Evolutionary conservation across 2,888 invertebrate genomes (phyloP).

Genomic region (Oscheius sp.): DNA sequence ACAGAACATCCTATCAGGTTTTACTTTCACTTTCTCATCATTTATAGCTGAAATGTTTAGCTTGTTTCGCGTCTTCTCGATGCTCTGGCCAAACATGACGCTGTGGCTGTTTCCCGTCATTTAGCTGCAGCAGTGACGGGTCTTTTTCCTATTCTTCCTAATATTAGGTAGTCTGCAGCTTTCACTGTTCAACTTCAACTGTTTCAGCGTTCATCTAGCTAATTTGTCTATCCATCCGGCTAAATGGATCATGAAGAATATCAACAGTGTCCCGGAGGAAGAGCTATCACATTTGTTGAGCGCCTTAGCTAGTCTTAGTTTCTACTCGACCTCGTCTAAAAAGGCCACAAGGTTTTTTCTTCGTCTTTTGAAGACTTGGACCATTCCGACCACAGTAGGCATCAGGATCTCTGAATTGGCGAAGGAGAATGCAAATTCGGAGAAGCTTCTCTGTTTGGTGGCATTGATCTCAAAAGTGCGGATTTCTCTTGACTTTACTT

Average conservation of each 20-base stretch:
- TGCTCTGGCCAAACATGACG: conserved; percentile 46
- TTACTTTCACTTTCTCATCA: too few species aligned
- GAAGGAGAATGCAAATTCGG: conserved; percentile 24
- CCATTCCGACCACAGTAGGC: neutral
- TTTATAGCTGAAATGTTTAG: conserved; percentile 22
- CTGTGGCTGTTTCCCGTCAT: conserved; percentile 39
- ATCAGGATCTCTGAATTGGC: conserved; percentile 16
- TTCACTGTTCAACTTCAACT: neutral
- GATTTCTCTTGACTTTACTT: neutral
- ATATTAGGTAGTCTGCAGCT: conserved; percentile 7
- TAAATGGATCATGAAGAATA: conserved; percentile 32
- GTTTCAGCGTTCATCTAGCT: conserved; percentile 12
- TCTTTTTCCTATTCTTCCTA: conserved; percentile 33
- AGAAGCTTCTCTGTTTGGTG: conserved; percentile 42
- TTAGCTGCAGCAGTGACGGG: conserved; percentile 35
- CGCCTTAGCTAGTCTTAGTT: conserved; percentile 41
- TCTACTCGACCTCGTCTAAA: conserved; percentile 39
- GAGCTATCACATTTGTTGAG: conserved; percentile 3
- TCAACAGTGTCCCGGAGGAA: conserved; percentile 25
- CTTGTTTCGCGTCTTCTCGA: conserved; percentile 42
- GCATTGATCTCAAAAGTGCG: conserved; percentile 26
- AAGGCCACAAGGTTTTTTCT: conserved; percentile 37
- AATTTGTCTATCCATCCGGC: conserved; percentile 8
- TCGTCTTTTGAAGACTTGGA: conserved; percentile 34
- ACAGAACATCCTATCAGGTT: conserved; percentile 45